phyloP scores from a whole-genome alignment of 2,888 invertebrate genomes.

The Saturnia japonica region DNA sequence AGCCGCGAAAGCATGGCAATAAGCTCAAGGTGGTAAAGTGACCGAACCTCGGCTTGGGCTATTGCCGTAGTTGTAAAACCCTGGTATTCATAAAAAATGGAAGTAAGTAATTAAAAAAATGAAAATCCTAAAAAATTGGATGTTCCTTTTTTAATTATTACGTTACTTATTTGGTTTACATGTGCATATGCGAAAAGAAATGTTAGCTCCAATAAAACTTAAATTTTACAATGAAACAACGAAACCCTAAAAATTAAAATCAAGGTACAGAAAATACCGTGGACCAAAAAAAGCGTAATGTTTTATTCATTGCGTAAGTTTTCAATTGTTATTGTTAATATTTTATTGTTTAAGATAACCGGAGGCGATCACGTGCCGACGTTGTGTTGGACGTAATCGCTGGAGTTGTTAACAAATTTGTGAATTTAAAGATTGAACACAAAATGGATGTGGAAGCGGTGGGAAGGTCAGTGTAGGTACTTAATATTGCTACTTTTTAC shows the following conservation, averaged over 20 bases:
- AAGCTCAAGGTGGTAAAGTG: too few species aligned
- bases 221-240: background rate
- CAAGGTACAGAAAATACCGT: conserved; percentile 22
- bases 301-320: conserved; percentile 67
- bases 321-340: conserved; percentile 60
- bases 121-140: too few species aligned
- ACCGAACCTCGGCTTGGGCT: too few species aligned
- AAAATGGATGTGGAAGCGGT: conserved; percentile 32
- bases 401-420: conserved; percentile 65
- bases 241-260: conserved; percentile 40
- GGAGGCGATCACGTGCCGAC: conserved; percentile 70
- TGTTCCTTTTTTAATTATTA: too few species aligned
- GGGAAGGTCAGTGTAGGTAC: background rate
- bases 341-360: conserved; percentile 58
- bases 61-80: too few species aligned
- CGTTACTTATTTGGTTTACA: too few species aligned
- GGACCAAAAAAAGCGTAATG: conserved; percentile 43
- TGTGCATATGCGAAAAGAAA: too few species aligned
- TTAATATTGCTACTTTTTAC: too few species aligned
- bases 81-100: too few species aligned
- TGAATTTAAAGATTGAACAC: conserved; percentile 50
- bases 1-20: too few species aligned
- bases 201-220: too few species aligned
- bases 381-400: conserved; percentile 62
- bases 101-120: too few species aligned